These are phyloP conservation scores for Nothoprocta pentlandii DNA, from an alignment of 2,113 vertebrate species.

Conservation along the genomic window DNA sequence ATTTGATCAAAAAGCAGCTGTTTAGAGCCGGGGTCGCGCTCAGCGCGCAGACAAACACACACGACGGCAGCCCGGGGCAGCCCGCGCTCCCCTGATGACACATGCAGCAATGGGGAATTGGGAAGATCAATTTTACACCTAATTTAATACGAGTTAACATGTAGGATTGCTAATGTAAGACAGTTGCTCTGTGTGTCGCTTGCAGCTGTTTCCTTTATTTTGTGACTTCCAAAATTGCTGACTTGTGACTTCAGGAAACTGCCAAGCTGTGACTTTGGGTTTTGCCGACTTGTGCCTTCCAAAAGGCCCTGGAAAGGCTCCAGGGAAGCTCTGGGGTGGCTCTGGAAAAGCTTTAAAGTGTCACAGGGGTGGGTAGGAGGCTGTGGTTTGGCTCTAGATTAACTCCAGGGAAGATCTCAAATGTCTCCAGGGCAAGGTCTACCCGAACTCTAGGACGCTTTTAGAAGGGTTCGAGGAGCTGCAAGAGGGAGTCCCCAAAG, in stretches of 20 bases:
- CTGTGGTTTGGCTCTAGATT: neutral
- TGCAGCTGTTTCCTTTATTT: constrained; percentile 17
- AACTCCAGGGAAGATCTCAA: neutral
- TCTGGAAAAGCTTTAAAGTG: neutral
- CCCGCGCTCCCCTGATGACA: neutral
- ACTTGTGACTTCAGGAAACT: neutral
- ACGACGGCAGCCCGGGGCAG: neutral
- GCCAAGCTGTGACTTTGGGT: neutral
- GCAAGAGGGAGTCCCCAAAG: neutral
- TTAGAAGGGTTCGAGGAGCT: neutral
- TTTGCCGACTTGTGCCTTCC: neutral
- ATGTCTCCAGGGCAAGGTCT: neutral
- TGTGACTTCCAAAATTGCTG: neutral
- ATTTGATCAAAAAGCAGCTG: neutral
- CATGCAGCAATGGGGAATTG: neutral
- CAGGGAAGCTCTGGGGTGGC: neutral
- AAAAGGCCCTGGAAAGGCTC: neutral
- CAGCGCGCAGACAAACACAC: neutral
- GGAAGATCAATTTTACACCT: constrained; percentile 33
- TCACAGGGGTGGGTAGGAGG: neutral
- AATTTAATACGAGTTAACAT: constrained; percentile 5
- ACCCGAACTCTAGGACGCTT: neutral
- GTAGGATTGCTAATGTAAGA: neutral
- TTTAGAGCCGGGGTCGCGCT: neutral
- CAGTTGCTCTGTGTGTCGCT: neutral